Evolutionary conservation across 2,113 vertebrate genomes (phyloP), one percentile per base, ranked within the genome.

Genomic region (Rhodinocichla rosea): DNA sequence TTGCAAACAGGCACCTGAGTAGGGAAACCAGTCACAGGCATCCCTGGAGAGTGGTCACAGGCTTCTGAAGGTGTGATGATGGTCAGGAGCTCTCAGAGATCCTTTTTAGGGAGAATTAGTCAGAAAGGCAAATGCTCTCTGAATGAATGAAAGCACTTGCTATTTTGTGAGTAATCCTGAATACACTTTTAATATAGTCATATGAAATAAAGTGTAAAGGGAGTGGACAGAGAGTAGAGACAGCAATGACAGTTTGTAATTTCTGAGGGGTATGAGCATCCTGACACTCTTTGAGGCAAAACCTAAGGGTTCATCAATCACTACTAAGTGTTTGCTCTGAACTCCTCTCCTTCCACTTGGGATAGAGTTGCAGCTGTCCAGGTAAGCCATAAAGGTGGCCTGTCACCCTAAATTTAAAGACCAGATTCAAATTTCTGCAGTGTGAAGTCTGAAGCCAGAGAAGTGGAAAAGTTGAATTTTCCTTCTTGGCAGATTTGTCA

Each of bases 371-470:
- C 27, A 75, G 33, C 56, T 95, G n/a, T 60, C 65, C 83, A 91
- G 63, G 57, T 83, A 74, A 74, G 59, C 67, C 44, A 27, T n/a
- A 32, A 49, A 90, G 44, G 33, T 71, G 47, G 17, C 40, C 23
- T 64, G 40, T 42, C 52, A 53, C 62, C 62, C 40, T 82, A 57
- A 79, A 82, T 75, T 79, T 84, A 84, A 89, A 87, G 60, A 70
- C 8, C 33, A 90, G 33, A 42, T 56, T 81, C 52, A 49, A 71
- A 78, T 75, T 84, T 84, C 77, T 95, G n/a, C 69, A 82, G 15
- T 59, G n/a, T 24, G 10, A 59, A 35, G 26, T 56, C 86, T 89
- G 69, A 79, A 89, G 63, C 33, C 56, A 55, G 69, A 75, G 44
- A 32, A 92, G 32, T 59, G 47, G 52, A 59, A 83, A 82, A 91